These are phyloP conservation scores for Garrulus glandarius DNA, from an alignment of 2,797 vertebrate species.

Conservation along the genomic window DNA sequence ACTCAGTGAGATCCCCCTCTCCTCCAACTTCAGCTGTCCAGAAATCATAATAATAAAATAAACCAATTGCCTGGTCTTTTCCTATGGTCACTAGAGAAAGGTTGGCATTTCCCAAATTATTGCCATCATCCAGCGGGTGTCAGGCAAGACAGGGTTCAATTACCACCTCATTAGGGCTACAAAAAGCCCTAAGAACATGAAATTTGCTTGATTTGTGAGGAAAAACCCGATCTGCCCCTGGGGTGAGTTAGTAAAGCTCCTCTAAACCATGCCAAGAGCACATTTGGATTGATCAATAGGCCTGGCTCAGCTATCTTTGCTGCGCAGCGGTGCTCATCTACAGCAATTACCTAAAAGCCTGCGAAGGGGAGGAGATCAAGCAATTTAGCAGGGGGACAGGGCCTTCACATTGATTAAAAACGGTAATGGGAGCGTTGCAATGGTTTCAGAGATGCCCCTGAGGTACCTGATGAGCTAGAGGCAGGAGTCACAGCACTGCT, in stretches of 20 bases:
- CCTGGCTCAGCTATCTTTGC: conserved; percentile 22
- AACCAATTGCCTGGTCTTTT: neutral
- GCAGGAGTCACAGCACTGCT: neutral
- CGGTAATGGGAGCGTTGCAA: neutral
- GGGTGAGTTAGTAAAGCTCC: conserved; percentile 28
- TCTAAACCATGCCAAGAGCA: conserved; percentile 40
- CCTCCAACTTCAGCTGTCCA: neutral
- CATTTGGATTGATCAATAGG: conserved; percentile 57
- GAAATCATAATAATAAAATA: neutral
- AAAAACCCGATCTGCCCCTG: conserved; percentile 5
- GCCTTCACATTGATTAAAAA: conserved; percentile 54
- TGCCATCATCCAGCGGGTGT: neutral
- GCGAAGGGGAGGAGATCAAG: conserved; percentile 42
- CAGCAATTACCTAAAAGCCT: conserved; percentile 59
- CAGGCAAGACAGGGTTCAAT: neutral
- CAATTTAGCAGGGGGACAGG: conserved; percentile 28
- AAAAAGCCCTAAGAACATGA: neutral
- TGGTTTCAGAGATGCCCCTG: neutral
- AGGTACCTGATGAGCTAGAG: neutral
- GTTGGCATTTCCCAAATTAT: neutral
- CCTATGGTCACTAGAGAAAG: neutral
- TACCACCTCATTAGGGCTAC: neutral
- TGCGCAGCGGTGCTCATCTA: neutral
- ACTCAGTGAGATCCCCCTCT: neutral
- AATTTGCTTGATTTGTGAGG: neutral